A percentile compares a stretch with the other conserved stretches of the same genome.
Evolutionary conservation across 2,888 invertebrate species (phyloP).

Genomic region (Heteropelma amictum): DNA sequence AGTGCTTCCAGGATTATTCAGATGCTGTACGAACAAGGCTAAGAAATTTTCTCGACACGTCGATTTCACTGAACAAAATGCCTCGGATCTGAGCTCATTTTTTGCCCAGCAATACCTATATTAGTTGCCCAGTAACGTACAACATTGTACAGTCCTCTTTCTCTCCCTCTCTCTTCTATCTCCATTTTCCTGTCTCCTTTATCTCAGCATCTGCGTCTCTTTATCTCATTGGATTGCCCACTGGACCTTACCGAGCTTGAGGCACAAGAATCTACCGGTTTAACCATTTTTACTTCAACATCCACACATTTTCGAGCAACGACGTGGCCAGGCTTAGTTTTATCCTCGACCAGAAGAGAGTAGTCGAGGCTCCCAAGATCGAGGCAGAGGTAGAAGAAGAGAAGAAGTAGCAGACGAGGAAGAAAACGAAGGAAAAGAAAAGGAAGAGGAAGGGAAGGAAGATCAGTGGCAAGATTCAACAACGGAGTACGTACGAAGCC

Average conservation of each 20-base stretch:
- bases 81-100: too few species aligned
- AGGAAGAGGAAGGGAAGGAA: constrained; percentile 12
- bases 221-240: not conserved
- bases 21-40: too few species aligned
- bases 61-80: too few species aligned
- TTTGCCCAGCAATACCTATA: too few species aligned
- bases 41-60: too few species aligned
- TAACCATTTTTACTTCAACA: constrained; percentile 42
- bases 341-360: constrained; percentile 16
- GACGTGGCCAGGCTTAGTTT: constrained; percentile 28
- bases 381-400: constrained; percentile 7
- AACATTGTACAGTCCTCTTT: too few species aligned
- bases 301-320: constrained; percentile 37
- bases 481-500: constrained; percentile 20
- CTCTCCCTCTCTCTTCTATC: not conserved
- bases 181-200: not conserved
- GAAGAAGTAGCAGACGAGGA: not conserved
- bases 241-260: constrained; percentile 2
- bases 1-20: too few species aligned
- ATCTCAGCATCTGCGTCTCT: not conserved
- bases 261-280: constrained; percentile 45
- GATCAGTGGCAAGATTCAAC: constrained; percentile 42
- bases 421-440: not conserved
- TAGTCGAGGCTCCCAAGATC: constrained; percentile 18
- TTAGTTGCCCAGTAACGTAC: too few species aligned